Evolutionary conservation across 1,140 invertebrate genomes (phyloP), one percentile per base, ranked within the genome.

Genomic region (Ostrea edulis): DNA sequence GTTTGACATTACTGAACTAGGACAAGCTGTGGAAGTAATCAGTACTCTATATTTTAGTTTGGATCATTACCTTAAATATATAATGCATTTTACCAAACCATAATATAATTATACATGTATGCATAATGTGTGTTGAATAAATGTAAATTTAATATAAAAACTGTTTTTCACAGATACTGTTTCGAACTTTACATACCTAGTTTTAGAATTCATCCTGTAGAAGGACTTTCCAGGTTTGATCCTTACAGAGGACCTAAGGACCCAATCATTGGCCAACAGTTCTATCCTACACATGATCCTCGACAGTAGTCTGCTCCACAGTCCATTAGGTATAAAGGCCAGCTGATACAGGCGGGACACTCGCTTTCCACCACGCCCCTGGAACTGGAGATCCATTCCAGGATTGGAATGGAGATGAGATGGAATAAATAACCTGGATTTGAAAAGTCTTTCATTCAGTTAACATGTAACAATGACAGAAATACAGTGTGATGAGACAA

Each of bases 241-340:
- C 29, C 84, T 55, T 12, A 84, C 35, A 11, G 84, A 77, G 68
- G 68, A 77, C 20, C 44, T 82, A 20, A 88, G 58, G 52, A 83
- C 82, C 84, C 85, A 88, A 35, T 86, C 84, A 20, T 55, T 44
- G 29, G 88, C 29, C 29, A 89, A 53, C 58, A 89, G 89, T 62
- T 92, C 90, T 7, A 91, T 86, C 3, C 89, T 77, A 44, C 87
- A 71, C 90, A 93, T 91, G 55, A 93, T 87, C 8, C 92, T 86
- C 14, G 91, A 90, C 22, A 98, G 97, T 0, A 99, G 95, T 12
- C 98, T 95, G 4, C 98, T 97, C 99, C 98, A 99, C 95, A 99
- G 99, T 0, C 99, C 98, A 89, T 97, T 97, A 0, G 99, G 99
- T 93, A 99, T 98, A 94, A 99, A 99, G 0, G 98, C 98, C 96